A percentile compares a stretch with the other conserved stretches of the same genome.
Evolutionary conservation across 30 jellyfish, hydroid and myxozoan species (phyloP).

Genomic region (Turritopsis dohrnii): DNA sequence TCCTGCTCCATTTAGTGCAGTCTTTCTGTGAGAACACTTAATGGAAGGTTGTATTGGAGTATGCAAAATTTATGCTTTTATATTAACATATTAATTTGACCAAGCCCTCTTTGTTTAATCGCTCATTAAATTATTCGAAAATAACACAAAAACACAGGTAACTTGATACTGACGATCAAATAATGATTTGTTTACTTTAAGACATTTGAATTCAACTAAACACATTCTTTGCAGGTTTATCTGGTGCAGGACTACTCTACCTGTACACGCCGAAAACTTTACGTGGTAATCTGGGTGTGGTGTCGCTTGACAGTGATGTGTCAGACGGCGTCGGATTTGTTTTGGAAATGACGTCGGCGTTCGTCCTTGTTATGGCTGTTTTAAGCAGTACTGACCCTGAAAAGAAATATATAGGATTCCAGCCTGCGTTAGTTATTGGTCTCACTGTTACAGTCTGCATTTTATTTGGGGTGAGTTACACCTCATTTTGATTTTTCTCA

Average conservation of each 20-base stretch:
- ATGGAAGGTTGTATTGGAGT: too few species aligned
- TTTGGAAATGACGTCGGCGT: conserved; percentile 9
- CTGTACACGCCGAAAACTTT: conserved; percentile 14
- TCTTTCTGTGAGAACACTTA: too few species aligned
- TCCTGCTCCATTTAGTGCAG: too few species aligned
- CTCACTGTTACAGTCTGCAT: conserved; percentile 6
- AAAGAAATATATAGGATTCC: background rate
- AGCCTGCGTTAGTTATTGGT: conserved; percentile 12
- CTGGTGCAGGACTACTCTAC: conserved; percentile 23
- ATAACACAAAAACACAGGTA: too few species aligned
- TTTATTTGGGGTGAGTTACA: conserved; percentile 9
- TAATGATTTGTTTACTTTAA: background rate
- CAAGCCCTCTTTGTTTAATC: too few species aligned
- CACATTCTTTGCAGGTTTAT: conserved; percentile 4
- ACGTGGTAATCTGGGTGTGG: conserved; percentile 10
- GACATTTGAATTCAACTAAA: background rate
- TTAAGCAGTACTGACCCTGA: background rate
- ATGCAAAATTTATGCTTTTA: too few species aligned
- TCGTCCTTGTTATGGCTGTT: background rate
- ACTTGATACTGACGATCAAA: too few species aligned
- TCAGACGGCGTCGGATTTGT: conserved; percentile 19
- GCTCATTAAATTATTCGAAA: too few species aligned
- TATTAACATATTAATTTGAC: too few species aligned
- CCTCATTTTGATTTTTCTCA: background rate
- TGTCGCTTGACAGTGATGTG: background rate